Base-by-base conservation (phyloP, 2,888 invertebrate species). In the Anoncus sp. region DNA sequence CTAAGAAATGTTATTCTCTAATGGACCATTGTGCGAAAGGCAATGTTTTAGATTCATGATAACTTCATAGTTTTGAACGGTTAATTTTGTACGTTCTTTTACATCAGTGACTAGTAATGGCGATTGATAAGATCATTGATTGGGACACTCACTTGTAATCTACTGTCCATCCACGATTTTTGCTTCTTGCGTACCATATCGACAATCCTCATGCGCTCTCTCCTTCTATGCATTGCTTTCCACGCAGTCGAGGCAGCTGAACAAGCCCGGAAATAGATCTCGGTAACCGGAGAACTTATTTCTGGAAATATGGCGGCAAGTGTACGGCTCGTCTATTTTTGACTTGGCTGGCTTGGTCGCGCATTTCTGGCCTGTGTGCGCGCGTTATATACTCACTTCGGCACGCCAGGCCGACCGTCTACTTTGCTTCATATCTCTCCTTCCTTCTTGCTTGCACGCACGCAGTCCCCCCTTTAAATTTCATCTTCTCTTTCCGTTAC, bases 261-360 rank as follows among this genome's bases (percentile, higher is more conserved):
- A 62, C 60, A 49, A 67, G 79, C 76, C 72, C 88, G 83, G 84
- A 88, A 88, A 88, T 88, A 88, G 86, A 86, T 69, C 75, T 70
- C 80, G 85, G 88, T 89, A 89, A 89, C 86, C 88, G 88, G 88
- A 89, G 89, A 89, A 88, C 88, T 87, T 88, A 86, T 89, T 88
- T 89, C 87, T 89, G 88, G 88, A 89, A 89, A 87, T 86, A 87
- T 85, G 85, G 84, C 83, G 81, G 76, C 78, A 67, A 79, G 81
- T 77, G 79, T 77, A 72, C 83, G 80, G 51, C 77, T 35, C 71
- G 73, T 75, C 87, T 89, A 89, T 89, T 89, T 88, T 86, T 82
- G 85, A 82, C 84, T 81, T 77, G 77, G 70, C 79, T 77, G 75
- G 71, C 75, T 57, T 43, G 16, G 35, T 65, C 65, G 57, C 35